These are phyloP conservation scores for Polyodon spathula DNA, from an alignment of 2,113 vertebrate genomes.

Conservation along the genomic window DNA sequence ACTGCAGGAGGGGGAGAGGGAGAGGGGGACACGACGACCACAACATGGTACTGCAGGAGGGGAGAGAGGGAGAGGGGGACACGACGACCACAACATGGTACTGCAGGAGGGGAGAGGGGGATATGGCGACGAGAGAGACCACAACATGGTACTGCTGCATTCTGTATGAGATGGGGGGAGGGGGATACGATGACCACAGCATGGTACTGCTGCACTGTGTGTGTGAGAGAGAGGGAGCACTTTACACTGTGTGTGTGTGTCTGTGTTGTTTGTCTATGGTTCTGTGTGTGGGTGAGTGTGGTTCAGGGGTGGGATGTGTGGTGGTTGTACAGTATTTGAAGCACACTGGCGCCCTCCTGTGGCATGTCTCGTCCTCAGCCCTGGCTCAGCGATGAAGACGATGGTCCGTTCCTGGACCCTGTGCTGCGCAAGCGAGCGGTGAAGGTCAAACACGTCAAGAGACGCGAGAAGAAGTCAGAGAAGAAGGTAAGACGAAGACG, in stretches of 20 bases:
- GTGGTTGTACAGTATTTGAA: no score
- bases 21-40: no score
- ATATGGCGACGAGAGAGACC: no score
- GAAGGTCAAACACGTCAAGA: conserved; percentile 88
- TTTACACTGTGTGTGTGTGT: not conserved
- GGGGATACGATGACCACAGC: no score
- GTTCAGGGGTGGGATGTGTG: not conserved
- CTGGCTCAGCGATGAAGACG: conserved; percentile 78
- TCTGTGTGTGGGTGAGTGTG: not conserved
- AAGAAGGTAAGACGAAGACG: conserved; percentile 64
- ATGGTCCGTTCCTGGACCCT: conserved; percentile 66
- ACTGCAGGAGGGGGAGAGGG: no score
- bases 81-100: no score
- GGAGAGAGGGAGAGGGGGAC: no score
- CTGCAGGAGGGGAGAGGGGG: no score
- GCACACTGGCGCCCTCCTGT: not conserved
- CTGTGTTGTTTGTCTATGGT: not conserved
- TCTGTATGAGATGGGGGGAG: no score
- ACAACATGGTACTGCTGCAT: no score
- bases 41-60: no score
- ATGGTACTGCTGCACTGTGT: no score
- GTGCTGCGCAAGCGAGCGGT: conserved; percentile 79
- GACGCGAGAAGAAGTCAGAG: conserved; percentile 83
- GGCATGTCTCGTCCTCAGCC: conserved; percentile 44
- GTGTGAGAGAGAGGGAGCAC: not conserved